Conservation (phyloP, 1,140 invertebrate species). For the Zaprionus vittiger region DNA sequence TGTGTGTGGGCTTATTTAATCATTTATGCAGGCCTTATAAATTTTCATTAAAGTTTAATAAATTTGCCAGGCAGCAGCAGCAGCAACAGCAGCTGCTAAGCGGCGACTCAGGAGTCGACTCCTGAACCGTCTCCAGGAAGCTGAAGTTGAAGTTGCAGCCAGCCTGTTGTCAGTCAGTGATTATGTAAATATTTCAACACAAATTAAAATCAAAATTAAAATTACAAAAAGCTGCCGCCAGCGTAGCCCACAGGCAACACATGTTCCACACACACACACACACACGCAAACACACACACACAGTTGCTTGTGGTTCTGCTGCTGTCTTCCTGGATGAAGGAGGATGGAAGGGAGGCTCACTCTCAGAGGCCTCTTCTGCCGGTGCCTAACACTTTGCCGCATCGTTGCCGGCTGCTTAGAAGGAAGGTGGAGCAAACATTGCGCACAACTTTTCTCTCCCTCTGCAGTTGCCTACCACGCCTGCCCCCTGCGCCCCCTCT, state of each 20-base stretch:
- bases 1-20: conserved; percentile 66
- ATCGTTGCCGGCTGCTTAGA: conserved; percentile 52
- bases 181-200: conserved; percentile 83
- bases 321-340: background rate
- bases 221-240: conserved; percentile 76
- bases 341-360: background rate
- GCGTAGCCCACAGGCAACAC: conserved; percentile 68
- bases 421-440: conserved; percentile 33
- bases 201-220: conserved; percentile 84
- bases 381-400: conserved; percentile 66
- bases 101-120: conserved; percentile 6
- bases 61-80: conserved; percentile 48
- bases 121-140: conserved; percentile 5
- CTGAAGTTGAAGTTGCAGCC: conserved; percentile 28
- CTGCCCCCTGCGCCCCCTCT: background rate
- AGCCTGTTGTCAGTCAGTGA: conserved; percentile 79
- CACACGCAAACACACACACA: background rate
- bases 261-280: conserved; percentile 54
- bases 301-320: conserved; percentile 32
- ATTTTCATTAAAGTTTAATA: conserved; percentile 83
- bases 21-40: conserved; percentile 81
- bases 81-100: conserved; percentile 65
- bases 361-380: conserved; percentile 8
- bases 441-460: conserved; percentile 22
- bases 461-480: background rate